phyloP scores from a whole-genome alignment of 92 coral and sea anemone species.

The Paragorgia papillata region DNA sequence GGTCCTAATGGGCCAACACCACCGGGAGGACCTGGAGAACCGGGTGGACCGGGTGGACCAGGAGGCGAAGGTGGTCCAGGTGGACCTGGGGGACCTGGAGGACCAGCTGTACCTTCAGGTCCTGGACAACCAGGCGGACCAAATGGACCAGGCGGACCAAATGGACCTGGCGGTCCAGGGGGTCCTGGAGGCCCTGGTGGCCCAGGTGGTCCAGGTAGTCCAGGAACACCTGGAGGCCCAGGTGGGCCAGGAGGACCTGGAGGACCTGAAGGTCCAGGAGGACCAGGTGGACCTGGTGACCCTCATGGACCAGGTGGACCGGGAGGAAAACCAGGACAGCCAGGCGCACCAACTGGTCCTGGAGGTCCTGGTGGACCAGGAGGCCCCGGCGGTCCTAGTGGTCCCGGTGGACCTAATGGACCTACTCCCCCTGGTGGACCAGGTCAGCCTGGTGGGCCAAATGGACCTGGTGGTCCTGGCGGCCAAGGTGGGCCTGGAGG shows the following conservation, averaged over 20 bases:
- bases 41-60: slow-evolving; percentile 74
- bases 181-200: slow-evolving; percentile 75
- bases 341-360: slow-evolving; percentile 43
- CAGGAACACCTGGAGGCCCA: slow-evolving; percentile 51
- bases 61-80: slow-evolving; percentile 77
- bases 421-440: slow-evolving; percentile 45
- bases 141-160: slow-evolving; percentile 61
- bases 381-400: slow-evolving; percentile 14
- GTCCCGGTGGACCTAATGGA: slow-evolving; percentile 74
- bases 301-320: slow-evolving; percentile 68
- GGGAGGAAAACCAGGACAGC: slow-evolving; percentile 29
- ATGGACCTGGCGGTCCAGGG: slow-evolving; percentile 54
- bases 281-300: slow-evolving; percentile 77
- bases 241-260: slow-evolving; percentile 70
- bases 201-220: slow-evolving; percentile 58
- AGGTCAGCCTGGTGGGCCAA: neutral
- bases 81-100: slow-evolving; percentile 71
- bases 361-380: slow-evolving; percentile 71
- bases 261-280: slow-evolving; percentile 75
- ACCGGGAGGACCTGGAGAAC: slow-evolving; percentile 59
- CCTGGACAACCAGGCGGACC: slow-evolving; percentile 67
- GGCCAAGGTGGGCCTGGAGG: slow-evolving; percentile 53
- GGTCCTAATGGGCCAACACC: slow-evolving; percentile 24
- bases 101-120: slow-evolving; percentile 45
- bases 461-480: slow-evolving; percentile 34